Percentiles rank a stretch among this genome's conserved stretches.
phyloP scores from a whole-genome alignment of 2,797 vertebrate genomes.

The Syngnathus rostellatus region DNA sequence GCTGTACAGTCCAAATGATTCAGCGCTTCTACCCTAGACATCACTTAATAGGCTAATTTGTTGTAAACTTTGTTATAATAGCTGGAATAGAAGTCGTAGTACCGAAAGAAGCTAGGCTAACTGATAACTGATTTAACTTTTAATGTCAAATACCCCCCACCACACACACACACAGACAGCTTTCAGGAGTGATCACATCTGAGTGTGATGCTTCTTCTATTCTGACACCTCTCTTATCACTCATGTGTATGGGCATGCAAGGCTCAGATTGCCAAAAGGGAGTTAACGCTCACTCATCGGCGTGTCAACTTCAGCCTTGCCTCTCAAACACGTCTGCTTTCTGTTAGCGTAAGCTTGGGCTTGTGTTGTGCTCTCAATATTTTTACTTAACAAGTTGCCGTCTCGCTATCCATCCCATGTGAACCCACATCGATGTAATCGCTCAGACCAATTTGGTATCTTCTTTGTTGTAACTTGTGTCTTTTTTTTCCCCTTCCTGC shows the following conservation, averaged over 20 bases:
- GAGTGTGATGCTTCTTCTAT: neutral
- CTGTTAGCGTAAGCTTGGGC: slow-evolving; percentile 51
- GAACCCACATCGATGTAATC: neutral
- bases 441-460: neutral
- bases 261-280: slow-evolving; percentile 18
- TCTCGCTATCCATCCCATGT: neutral
- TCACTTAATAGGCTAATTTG: neutral
- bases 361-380: slow-evolving; percentile 52
- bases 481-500: slow-evolving; percentile 18
- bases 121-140: neutral
- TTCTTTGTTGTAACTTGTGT: neutral
- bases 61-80: too few relatives aligned
- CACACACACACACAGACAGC: neutral
- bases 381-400: slow-evolving; percentile 38
- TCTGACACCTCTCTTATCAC: neutral
- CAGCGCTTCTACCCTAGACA: neutral
- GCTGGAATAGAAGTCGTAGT: too few relatives aligned
- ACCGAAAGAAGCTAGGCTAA: too few relatives aligned
- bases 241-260: slow-evolving; percentile 10
- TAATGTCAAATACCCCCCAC: neutral
- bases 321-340: slow-evolving; percentile 60
- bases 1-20: neutral
- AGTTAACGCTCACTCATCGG: slow-evolving; percentile 12
- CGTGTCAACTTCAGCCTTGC: slow-evolving; percentile 23
- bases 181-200: neutral